A percentile compares a stretch with the other conserved stretches of the same genome.
Evolutionary conservation across 2,113 vertebrate genomes (phyloP).

Genomic region (Boleophthalmus pectinirostris): DNA sequence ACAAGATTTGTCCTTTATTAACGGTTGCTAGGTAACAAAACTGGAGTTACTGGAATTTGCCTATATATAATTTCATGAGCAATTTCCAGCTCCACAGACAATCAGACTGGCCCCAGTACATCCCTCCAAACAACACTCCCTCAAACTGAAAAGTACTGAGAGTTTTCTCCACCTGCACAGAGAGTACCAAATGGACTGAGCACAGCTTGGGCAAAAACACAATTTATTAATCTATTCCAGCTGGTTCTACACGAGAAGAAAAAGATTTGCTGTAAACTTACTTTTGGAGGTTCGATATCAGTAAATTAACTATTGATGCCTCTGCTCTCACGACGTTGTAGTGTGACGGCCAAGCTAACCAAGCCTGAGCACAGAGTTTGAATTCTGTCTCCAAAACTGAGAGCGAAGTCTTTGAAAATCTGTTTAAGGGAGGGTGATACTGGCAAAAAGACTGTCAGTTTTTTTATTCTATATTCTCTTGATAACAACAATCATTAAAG

Average conservation of each 20-base stretch:
- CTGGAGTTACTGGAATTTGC: too few relatives aligned
- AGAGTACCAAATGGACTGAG: background rate
- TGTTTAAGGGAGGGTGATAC: constrained; percentile 41
- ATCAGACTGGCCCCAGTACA: too few relatives aligned
- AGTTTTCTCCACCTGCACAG: too few relatives aligned
- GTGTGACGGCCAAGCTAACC: constrained; percentile 34
- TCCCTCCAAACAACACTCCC: background rate
- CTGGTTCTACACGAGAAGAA: too few relatives aligned
- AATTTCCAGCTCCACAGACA: too few relatives aligned
- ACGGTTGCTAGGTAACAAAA: too few relatives aligned
- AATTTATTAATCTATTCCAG: too few relatives aligned
- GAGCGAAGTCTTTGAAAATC: constrained; percentile 20
- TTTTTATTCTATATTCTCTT: too few relatives aligned
- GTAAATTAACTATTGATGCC: constrained; percentile 53
- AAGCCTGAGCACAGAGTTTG: constrained; percentile 23
- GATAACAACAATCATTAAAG: too few relatives aligned
- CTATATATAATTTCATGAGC: too few relatives aligned
- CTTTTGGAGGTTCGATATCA: constrained; percentile 38
- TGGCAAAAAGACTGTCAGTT: constrained; percentile 5
- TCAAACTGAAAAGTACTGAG: background rate
- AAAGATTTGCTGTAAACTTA: constrained; percentile 24
- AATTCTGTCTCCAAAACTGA: constrained; percentile 48
- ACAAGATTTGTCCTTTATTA: too few relatives aligned
- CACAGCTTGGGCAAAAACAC: background rate
- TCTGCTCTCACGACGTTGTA: constrained; percentile 36